Percentiles rank a stretch among this genome's conserved stretches.
Evolutionary conservation across 2,113 vertebrate species (phyloP).

Genomic region (Microcebus ravelobensis): DNA sequence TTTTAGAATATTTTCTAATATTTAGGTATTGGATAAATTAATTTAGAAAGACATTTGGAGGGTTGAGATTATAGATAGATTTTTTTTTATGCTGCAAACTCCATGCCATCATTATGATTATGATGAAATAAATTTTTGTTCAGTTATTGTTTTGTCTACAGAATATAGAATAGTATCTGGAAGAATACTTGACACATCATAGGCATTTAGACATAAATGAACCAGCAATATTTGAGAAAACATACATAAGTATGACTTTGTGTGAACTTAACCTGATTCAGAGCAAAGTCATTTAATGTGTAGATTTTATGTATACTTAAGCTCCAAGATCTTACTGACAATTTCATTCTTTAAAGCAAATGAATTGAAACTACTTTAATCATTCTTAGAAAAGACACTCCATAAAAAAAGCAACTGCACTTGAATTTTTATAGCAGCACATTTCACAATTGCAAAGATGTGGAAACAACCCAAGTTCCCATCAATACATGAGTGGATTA

Average conservation of each 20-base stretch:
- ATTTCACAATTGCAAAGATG: no score
- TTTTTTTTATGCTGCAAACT: background rate
- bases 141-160: background rate
- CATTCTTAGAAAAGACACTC: background rate
- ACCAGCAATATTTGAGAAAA: background rate
- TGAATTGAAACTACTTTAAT: background rate
- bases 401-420: no score
- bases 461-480: no score
- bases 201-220: background rate
- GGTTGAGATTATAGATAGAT: background rate
- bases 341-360: slow-evolving; percentile 38
- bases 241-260: background rate
- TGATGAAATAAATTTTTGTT: background rate
- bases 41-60: background rate
- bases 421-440: no score
- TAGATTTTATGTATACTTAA: slow-evolving; percentile 15
- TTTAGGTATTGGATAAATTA: background rate
- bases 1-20: background rate
- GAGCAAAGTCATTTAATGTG: slow-evolving; percentile 20
- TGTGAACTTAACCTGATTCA: slow-evolving; percentile 1
- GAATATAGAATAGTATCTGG: background rate
- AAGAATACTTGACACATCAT: background rate
- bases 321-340: background rate
- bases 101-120: background rate
- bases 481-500: no score